phyloP scores from a whole-genome alignment of 2,797 vertebrate genomes.

The Distichodus sexfasciatus region DNA sequence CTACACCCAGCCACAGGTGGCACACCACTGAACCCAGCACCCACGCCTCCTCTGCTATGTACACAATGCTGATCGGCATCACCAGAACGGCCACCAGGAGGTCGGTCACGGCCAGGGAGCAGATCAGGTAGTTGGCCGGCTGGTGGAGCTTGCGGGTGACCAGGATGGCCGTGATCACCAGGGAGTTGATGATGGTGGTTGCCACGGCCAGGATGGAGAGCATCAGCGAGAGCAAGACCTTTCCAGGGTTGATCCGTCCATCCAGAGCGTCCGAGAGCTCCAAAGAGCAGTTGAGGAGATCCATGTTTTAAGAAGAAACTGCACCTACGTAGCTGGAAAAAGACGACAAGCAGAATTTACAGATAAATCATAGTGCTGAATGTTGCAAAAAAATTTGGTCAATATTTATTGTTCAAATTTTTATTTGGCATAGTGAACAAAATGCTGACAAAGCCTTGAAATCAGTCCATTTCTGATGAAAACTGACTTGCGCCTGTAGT shows the following conservation, averaged over 20 bases:
- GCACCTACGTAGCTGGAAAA: neutral
- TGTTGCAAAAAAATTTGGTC: too few species aligned
- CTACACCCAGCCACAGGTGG: slow-evolving; percentile 92
- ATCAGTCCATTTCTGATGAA: too few species aligned
- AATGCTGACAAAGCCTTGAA: too few species aligned
- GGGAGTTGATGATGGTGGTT: slow-evolving; percentile 93
- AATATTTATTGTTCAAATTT: too few species aligned
- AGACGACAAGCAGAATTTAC: neutral
- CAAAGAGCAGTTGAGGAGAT: slow-evolving; percentile 37
- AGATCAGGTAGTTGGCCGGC: slow-evolving; percentile 97
- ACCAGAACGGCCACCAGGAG: slow-evolving; percentile 94
- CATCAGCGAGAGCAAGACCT: slow-evolving; percentile 87
- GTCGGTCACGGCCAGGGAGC: slow-evolving; percentile 94
- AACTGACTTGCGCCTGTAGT: too few species aligned
- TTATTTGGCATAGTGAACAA: too few species aligned
- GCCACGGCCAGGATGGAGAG: slow-evolving; percentile 89
- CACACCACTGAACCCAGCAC: slow-evolving; percentile 90
- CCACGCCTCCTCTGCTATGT: slow-evolving; percentile 92
- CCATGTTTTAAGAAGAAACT: slow-evolving; percentile 26
- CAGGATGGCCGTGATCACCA: slow-evolving; percentile 94
- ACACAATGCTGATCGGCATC: slow-evolving; percentile 97
- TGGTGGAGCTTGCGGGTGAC: slow-evolving; percentile 95
- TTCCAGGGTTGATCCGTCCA: slow-evolving; percentile 66
- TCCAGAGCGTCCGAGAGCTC: slow-evolving; percentile 19
- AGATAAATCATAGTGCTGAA: slow-evolving; percentile 4